Conservation (phyloP, 2,888 invertebrate genomes). For the Phoronis australis region DNA sequence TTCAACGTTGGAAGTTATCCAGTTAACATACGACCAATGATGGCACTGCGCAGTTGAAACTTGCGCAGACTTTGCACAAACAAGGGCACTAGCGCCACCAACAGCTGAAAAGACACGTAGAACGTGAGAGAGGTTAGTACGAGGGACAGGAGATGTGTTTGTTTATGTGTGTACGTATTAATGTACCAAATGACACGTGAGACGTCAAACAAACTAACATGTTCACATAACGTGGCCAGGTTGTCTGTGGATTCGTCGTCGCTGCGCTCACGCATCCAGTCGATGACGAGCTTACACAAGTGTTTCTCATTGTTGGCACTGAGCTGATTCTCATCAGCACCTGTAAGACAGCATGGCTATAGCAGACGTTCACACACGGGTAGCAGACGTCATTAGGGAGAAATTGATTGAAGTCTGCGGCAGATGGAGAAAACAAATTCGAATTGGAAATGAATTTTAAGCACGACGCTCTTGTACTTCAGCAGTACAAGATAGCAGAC, state of each 20-base stretch:
- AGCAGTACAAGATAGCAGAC: too few relatives aligned
- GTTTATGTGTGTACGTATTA: too few relatives aligned
- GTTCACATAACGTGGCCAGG: slow-evolving; percentile 57
- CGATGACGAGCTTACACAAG: slow-evolving; percentile 62
- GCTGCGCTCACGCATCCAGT: slow-evolving; percentile 61
- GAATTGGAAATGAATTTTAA: not conserved
- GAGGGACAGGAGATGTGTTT: too few relatives aligned
- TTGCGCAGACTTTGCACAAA: too few relatives aligned
- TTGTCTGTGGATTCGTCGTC: slow-evolving; percentile 43
- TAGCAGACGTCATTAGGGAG: not conserved
- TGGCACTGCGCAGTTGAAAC: too few relatives aligned
- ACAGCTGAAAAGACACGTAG: too few relatives aligned
- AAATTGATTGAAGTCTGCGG: too few relatives aligned
- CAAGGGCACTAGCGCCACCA: too few relatives aligned
- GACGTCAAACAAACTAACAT: slow-evolving; percentile 50
- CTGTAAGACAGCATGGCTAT: slow-evolving; percentile 17
- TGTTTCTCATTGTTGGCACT: slow-evolving; percentile 58
- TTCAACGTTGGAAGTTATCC: too few relatives aligned
- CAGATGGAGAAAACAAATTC: not conserved
- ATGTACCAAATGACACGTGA: not conserved
- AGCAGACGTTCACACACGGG: not conserved
- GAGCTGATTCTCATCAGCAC: slow-evolving; percentile 63
- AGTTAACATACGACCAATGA: too few relatives aligned
- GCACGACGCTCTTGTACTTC: too few relatives aligned
- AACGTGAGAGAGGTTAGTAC: too few relatives aligned